Evolutionary conservation across 2,797 vertebrate genomes (phyloP).

Genomic region (Dryobates pubescens): DNA sequence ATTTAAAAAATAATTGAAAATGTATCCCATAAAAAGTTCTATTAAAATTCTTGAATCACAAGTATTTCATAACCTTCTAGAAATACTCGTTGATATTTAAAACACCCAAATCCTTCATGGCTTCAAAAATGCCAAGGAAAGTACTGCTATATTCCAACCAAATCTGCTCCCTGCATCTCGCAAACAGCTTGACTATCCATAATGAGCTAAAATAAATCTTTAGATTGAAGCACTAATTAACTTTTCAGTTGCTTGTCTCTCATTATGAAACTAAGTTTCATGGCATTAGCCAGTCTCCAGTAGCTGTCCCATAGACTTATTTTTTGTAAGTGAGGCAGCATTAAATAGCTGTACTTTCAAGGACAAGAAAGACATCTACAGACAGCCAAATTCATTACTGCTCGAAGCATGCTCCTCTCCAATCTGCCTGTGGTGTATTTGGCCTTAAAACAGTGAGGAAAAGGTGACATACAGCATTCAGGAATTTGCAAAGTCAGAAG

Average conservation of each 20-base stretch:
- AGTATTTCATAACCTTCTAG: slow-evolving; percentile 47
- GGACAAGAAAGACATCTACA: not conserved
- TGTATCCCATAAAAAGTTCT: not conserved
- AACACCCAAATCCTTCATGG: slow-evolving; percentile 31
- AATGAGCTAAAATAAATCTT: slow-evolving; percentile 61
- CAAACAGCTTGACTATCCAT: slow-evolving; percentile 67
- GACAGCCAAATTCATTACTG: not conserved
- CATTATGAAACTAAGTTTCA: not conserved
- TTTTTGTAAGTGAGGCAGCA: not conserved
- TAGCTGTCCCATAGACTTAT: slow-evolving; percentile 16
- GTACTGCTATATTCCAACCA: slow-evolving; percentile 47
- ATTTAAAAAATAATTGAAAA: not conserved
- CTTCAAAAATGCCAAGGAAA: slow-evolving; percentile 60
- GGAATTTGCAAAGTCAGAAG: not conserved
- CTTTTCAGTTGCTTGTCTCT: slow-evolving; percentile 40
- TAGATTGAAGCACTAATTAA: slow-evolving; percentile 64
- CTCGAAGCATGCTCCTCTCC: not conserved
- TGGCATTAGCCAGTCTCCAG: slow-evolving; percentile 8
- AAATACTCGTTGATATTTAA: slow-evolving; percentile 64
- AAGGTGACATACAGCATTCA: not conserved
- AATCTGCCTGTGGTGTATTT: not conserved
- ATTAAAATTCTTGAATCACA: not conserved
- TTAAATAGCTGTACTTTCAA: not conserved
- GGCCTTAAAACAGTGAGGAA: not conserved
- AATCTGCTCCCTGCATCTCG: slow-evolving; percentile 55